phyloP scores from a whole-genome alignment of 92 coral and sea anemone genomes.

The Actinostola sp. region DNA sequence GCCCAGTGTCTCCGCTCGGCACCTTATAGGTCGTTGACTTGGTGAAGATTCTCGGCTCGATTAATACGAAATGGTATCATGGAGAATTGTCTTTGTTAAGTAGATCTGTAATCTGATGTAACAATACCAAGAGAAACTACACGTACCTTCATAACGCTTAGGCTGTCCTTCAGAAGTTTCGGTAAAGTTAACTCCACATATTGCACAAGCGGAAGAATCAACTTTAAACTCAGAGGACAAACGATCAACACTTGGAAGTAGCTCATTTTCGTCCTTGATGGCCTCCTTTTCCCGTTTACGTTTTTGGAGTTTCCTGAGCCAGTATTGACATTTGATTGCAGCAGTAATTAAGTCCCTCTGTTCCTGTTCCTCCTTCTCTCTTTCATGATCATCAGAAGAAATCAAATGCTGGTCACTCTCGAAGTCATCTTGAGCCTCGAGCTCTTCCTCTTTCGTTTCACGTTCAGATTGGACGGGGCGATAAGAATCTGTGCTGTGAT shows the following conservation, averaged over 20 bases:
- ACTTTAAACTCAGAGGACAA: constrained; percentile 57
- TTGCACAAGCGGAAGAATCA: constrained; percentile 72
- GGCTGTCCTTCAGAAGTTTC: background rate
- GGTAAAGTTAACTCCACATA: constrained; percentile 60
- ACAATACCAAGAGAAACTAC: background rate
- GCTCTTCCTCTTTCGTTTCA: constrained; percentile 28
- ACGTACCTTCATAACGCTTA: constrained; percentile 3
- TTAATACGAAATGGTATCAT: too few species aligned
- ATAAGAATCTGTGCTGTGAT: constrained; percentile 3
- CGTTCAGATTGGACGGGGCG: background rate
- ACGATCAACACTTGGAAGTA: constrained; percentile 27
- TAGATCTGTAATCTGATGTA: background rate
- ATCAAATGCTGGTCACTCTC: constrained; percentile 1
- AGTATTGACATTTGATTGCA: background rate
- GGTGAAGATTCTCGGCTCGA: too few species aligned
- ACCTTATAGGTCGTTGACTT: too few species aligned
- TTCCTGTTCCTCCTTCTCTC: constrained; percentile 23
- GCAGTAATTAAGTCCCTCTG: background rate
- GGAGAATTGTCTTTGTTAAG: too few species aligned
- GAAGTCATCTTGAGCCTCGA: constrained; percentile 18
- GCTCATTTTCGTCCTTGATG: background rate
- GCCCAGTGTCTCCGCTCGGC: too few species aligned
- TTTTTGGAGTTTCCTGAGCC: constrained; percentile 12
- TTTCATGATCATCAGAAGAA: background rate
- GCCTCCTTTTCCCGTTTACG: background rate